A percentile compares a stretch with the other conserved stretches of the same genome.
phyloP scores from a whole-genome alignment of 2,113 vertebrate species.

The Cyanoderma ruficeps region DNA sequence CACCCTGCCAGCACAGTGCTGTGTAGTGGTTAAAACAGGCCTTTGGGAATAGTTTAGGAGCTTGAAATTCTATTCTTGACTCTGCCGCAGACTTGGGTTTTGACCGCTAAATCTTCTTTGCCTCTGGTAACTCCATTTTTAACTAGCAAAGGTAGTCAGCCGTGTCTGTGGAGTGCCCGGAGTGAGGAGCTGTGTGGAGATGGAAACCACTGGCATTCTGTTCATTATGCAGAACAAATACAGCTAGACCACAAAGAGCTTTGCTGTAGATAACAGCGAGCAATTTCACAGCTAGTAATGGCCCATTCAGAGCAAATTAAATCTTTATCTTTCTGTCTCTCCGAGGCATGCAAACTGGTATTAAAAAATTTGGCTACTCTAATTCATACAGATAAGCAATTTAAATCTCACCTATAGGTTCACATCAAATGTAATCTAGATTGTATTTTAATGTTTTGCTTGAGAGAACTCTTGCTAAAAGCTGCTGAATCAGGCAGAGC shows the following conservation, averaged over 20 bases:
- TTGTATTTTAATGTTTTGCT: neutral
- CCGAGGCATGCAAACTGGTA: conserved; percentile 15
- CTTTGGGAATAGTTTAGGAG: conserved; percentile 23
- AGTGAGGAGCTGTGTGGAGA: conserved; percentile 26
- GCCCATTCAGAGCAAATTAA: conserved; percentile 37
- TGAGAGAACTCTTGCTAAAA: neutral
- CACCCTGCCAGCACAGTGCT: neutral
- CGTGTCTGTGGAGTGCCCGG: neutral
- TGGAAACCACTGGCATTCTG: conserved; percentile 63
- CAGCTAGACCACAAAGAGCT: conserved; percentile 46
- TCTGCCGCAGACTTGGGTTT: conserved; percentile 44
- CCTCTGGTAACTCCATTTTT: conserved; percentile 51
- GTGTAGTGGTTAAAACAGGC: conserved; percentile 38
- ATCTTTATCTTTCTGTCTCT: conserved; percentile 47
- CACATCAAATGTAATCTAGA: neutral
- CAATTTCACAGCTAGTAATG: conserved; percentile 31
- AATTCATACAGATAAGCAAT: neutral
- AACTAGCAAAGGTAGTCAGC: conserved; percentile 32
- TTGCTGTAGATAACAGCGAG: conserved; percentile 43
- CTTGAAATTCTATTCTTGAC: conserved; percentile 38
- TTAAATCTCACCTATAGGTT: neutral
- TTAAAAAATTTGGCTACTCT: conserved; percentile 1
- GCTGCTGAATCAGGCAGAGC: neutral
- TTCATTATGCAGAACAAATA: conserved; percentile 64
- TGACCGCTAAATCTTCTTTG: conserved; percentile 56